Conservation (phyloP, 2,113 vertebrate genomes). For the Lepus timidus region DNA sequence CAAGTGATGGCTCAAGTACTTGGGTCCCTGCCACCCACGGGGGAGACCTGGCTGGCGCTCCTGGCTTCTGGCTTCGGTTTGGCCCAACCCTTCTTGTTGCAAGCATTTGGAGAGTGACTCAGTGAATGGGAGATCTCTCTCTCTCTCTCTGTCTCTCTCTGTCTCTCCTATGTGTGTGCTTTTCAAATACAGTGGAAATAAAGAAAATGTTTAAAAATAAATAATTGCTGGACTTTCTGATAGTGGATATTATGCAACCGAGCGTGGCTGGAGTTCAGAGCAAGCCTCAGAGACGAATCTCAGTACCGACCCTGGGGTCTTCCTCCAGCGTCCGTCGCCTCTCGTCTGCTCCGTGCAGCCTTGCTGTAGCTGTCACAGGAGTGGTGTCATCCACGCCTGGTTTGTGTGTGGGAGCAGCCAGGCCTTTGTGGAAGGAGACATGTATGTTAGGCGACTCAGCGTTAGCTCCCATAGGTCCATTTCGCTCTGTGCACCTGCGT, state of each 20-base stretch:
- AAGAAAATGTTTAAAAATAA: too few species aligned
- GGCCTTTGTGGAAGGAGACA: neutral
- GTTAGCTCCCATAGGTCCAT: neutral
- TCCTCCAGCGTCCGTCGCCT: accelerated
- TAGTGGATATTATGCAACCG: neutral
- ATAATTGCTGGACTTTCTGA: neutral
- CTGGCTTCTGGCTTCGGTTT: too few species aligned
- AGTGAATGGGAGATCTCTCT: too few species aligned
- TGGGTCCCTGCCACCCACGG: too few species aligned
- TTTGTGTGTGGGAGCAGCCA: neutral
- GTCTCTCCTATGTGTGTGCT: too few species aligned
- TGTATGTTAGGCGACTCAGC: neutral
- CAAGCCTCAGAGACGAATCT: neutral
- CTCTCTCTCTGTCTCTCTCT: too few species aligned
- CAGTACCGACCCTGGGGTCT: accelerated
- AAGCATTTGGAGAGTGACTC: too few species aligned
- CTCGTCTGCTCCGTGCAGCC: neutral
- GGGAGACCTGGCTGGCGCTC: too few species aligned
- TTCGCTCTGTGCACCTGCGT: neutral
- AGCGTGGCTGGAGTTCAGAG: neutral
- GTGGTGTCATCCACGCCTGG: accelerated
- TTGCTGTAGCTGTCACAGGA: too few species aligned
- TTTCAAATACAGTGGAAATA: too few species aligned
- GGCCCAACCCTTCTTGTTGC: too few species aligned
- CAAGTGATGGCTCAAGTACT: too few species aligned